A percentile compares a stretch with the other conserved stretches of the same genome.
These are phyloP conservation scores for Corythucha ciliata DNA, from an alignment of 2,888 invertebrate species.

Conservation along the genomic window DNA sequence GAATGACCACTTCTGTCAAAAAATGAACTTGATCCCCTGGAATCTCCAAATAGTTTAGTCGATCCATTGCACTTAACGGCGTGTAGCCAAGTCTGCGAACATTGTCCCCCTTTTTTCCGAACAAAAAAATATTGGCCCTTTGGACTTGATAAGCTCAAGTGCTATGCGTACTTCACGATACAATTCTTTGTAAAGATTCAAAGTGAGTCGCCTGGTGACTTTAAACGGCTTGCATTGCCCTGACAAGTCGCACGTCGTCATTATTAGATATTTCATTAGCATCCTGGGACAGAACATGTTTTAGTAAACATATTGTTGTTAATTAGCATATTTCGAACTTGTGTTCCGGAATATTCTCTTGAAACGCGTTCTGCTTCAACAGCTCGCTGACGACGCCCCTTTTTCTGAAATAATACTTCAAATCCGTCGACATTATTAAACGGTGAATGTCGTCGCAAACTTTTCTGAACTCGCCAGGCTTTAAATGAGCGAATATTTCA, in stretches of 20 bases:
- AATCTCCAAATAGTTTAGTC: slow-evolving; percentile 48
- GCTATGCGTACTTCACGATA: slow-evolving; percentile 43
- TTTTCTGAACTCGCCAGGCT: slow-evolving; percentile 41
- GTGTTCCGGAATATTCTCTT: slow-evolving; percentile 46
- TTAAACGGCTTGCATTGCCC: slow-evolving; percentile 52
- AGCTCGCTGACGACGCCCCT: slow-evolving; percentile 49
- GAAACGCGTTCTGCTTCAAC: slow-evolving; percentile 44
- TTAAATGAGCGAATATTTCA: slow-evolving; percentile 44
- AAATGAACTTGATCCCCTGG: slow-evolving; percentile 57
- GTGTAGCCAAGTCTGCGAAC: slow-evolving; percentile 51
- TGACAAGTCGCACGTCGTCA: slow-evolving; percentile 54
- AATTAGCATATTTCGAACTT: slow-evolving; percentile 14
- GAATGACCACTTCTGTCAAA: slow-evolving; percentile 50
- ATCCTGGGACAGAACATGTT: slow-evolving; percentile 38
- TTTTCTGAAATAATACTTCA: slow-evolving; percentile 49
- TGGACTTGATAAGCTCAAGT: neutral
- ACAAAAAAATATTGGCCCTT: neutral
- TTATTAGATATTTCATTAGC: slow-evolving; percentile 48
- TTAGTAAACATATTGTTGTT: neutral
- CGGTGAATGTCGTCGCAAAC: slow-evolving; percentile 48
- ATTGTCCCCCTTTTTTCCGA: slow-evolving; percentile 19
- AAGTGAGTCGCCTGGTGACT: slow-evolving; percentile 47
- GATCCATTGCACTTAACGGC: slow-evolving; percentile 55
- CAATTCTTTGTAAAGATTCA: slow-evolving; percentile 49
- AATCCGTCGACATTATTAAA: slow-evolving; percentile 52